phyloP scores from a whole-genome alignment of 2,888 invertebrate genomes.

The Plebejus argus region DNA sequence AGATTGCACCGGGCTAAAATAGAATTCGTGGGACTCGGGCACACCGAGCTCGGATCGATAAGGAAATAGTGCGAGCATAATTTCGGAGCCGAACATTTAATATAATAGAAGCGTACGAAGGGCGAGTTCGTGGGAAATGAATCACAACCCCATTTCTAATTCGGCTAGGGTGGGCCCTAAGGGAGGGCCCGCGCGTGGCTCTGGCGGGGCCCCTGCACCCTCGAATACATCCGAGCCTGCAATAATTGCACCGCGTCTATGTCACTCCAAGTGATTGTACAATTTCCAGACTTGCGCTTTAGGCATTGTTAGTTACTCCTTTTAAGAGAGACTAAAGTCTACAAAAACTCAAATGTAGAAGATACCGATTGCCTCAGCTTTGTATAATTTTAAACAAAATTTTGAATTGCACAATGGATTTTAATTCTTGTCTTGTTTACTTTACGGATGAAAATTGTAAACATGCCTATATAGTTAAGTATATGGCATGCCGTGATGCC shows the following conservation, averaged over 20 bases:
- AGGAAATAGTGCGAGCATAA: constrained; percentile 12
- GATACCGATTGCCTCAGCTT: neutral
- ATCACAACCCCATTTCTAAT: constrained; percentile 79
- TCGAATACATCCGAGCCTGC: constrained; percentile 68
- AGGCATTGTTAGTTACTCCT: neutral
- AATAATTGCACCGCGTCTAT: constrained; percentile 66
- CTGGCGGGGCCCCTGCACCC: constrained; percentile 60
- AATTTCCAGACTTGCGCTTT: neutral
- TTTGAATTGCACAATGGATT: no score
- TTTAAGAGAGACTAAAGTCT: neutral
- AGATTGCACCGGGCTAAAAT: constrained; percentile 4
- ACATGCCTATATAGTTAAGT: no score
- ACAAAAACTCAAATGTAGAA: neutral
- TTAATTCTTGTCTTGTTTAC: no score
- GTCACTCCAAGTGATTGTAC: constrained; percentile 22
- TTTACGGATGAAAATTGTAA: no score
- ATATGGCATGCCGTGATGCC: no score
- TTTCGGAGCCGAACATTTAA: constrained; percentile 36
- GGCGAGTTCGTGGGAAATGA: constrained; percentile 75
- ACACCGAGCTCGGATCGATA: constrained; percentile 12
- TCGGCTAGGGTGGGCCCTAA: constrained; percentile 63
- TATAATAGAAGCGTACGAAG: constrained; percentile 51
- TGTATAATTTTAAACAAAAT: no score
- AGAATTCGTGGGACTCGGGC: neutral
- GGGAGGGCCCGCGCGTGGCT: constrained; percentile 46